Evolutionary conservation across 2,888 invertebrate species (phyloP).

Genomic region (Heliconius ethilla): DNA sequence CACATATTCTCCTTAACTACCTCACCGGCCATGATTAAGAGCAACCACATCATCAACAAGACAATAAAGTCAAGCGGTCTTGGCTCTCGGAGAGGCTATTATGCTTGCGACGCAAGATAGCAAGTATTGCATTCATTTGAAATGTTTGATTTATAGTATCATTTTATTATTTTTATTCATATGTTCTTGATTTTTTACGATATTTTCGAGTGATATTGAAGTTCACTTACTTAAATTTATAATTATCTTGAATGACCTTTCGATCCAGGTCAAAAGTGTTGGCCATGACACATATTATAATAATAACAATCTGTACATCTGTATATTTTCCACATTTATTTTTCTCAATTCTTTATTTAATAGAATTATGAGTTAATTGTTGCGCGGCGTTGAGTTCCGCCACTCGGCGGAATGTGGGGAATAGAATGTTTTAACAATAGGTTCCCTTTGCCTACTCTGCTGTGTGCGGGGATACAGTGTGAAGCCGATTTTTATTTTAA

Average conservation of each 20-base stretch:
- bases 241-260: not conserved
- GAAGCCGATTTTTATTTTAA: too few relatives aligned
- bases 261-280: not conserved
- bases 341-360: not conserved
- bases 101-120: constrained; percentile 21
- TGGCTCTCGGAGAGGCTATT: constrained; percentile 23
- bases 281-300: not conserved
- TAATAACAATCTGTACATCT: not conserved
- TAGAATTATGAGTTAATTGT: not conserved
- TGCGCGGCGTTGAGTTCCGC: too few relatives aligned
- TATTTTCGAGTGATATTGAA: not conserved
- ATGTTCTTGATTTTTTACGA: not conserved
- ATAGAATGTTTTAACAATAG: too few relatives aligned
- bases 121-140: constrained; percentile 6
- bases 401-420: too few relatives aligned
- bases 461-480: too few relatives aligned
- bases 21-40: constrained; percentile 30
- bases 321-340: not conserved
- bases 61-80: constrained; percentile 32
- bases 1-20: constrained; percentile 26
- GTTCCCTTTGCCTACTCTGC: too few relatives aligned
- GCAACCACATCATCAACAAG: constrained; percentile 32
- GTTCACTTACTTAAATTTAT: not conserved
- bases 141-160: constrained; percentile 4
- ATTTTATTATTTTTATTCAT: not conserved